Evolutionary conservation across 2,113 vertebrate genomes (phyloP), one percentile per base, ranked within the genome.

Genomic region (Lycocorax pyrrhopterus): DNA sequence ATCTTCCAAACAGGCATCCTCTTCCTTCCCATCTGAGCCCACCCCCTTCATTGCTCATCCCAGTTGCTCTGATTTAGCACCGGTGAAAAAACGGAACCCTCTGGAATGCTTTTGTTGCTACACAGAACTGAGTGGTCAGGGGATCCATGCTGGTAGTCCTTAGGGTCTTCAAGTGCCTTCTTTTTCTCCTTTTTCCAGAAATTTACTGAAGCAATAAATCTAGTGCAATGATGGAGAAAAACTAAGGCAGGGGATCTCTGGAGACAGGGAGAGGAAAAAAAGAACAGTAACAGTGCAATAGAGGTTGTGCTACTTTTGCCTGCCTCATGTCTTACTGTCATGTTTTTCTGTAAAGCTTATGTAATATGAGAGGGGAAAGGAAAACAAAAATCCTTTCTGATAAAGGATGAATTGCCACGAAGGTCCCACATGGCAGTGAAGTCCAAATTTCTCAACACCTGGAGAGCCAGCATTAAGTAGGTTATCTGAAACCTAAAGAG

Each of bases 171-270:
- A 35, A 90, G 79, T 62, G 78, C 41, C 87, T 91, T 76, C 59
- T 67, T 89, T 79, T 94, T 86, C 60, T 68, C 72, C 76, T 96
- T 96, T 96, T 96, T 92, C 64, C 89, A 96, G 94, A 97, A 93
- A 96, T 94, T 96, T 97, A 96, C 94, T 97, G 93, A 95, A 97
- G 95, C 95, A 97, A 96, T 98, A 97, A 97, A 97, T 96, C 82
- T 95, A 95, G 89, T 90, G 91, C 91, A 93, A 80, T 97, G 96
- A 93, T 84, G 94, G 93, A 96, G 94, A 96, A 97, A 98, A 98
- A 97, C 91, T 96, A 94, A 98, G 93, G 85, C 89, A 93, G 94
- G 87, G 79, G 49, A 94, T 96, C 93, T 96, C 97, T 93, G 68
- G 97, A 97, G 79, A 94, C 59, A 81, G 64, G 49, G 72, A 89